Evolutionary conservation across 2,797 vertebrate genomes (phyloP), one percentile per base, ranked within the genome.

Genomic region (Anguilla pacifica): DNA sequence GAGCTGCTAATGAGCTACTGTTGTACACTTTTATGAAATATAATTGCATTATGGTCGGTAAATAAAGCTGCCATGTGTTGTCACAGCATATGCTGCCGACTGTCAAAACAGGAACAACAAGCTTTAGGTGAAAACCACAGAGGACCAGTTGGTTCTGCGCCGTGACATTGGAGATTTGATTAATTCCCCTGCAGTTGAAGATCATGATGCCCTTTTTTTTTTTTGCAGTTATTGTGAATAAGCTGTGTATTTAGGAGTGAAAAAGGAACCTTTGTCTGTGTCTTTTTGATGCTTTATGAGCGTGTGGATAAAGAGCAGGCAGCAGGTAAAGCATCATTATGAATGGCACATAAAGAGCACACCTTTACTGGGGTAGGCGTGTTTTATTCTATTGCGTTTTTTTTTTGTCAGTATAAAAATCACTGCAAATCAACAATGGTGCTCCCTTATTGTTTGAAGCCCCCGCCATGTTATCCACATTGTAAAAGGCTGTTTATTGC

Each of bases 1-100:
- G 94, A 96, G 95, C 95, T 95, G 95, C 95, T 98, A 97, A 98
- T 97, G 97, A 99, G 97, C 97, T 99, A 97, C 98, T 98, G 96
- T 97, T 98, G 97, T 98, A 98, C 97, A 97, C 98, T 98, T 96
- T 98, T 97, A 97, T 97, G 94, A 96, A 96, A 96, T 97, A 97
- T 98, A 98, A 98, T 98, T 98, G 97, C 97, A 97, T 97, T 96
- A 96, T 94, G 96, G 96, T 98, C 96, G 97, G 97, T 97, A 97
- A 98, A 97, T 98, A 98, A 97, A 98, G 96, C 94, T 96, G 96
- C 96, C 96, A 95, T 97, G 96, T 99, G 97, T 97, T 98, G 96
- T 97, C 97, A 97, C 95, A 97, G 96, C 96, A 96, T 97, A 96
- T 97, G 96, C 93, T 96, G 94, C 96, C 93, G 96, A 97, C 97